Conservation (phyloP, 2,113 vertebrate species). For the Variabilichromis moorii region DNA sequence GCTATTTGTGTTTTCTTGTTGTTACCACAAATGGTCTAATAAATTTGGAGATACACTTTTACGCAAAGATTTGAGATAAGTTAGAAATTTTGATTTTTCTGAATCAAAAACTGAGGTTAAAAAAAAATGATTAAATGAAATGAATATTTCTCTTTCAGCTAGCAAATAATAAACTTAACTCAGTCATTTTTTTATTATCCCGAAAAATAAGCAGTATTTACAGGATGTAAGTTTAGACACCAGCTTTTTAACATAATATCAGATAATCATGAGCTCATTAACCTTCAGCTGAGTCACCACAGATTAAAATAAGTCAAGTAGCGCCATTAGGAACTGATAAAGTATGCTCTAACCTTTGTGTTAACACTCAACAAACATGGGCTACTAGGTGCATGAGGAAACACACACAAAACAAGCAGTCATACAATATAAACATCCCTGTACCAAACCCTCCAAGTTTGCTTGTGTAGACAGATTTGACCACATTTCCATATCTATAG, state of each 20-base stretch:
- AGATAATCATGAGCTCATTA: neutral
- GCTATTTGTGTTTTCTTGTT: neutral
- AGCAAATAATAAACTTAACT: neutral
- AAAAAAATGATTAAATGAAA: neutral
- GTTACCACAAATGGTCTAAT: neutral
- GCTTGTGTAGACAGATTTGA: neutral
- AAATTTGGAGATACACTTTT: neutral
- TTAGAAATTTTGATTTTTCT: neutral
- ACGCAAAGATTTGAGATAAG: neutral
- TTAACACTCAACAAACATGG: neutral
- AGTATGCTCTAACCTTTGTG: neutral
- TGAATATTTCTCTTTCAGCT: neutral
- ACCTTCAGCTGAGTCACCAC: neutral
- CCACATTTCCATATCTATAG: neutral
- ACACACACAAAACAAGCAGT: neutral
- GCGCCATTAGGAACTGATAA: neutral
- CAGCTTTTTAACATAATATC: neutral
- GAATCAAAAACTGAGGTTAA: neutral
- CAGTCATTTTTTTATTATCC: neutral
- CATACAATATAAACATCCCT: neutral
- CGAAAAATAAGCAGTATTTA: neutral
- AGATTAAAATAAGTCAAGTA: neutral
- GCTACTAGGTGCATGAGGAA: neutral
- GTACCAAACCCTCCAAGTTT: neutral
- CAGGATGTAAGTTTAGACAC: neutral